Evolutionary conservation across 2,888 invertebrate species (phyloP), one percentile per base, ranked within the genome.

Genomic region (Leucophenga montana): DNA sequence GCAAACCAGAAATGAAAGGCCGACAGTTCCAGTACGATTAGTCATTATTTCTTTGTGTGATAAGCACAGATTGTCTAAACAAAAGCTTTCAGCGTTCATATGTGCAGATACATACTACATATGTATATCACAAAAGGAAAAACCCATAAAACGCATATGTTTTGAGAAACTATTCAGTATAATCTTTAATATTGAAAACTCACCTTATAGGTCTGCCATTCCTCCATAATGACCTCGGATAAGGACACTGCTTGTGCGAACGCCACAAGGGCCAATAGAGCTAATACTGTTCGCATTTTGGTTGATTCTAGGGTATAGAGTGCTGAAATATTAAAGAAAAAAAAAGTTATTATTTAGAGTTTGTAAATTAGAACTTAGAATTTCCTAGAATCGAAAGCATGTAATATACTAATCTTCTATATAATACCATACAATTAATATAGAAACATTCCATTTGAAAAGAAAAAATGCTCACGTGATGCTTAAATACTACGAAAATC

Each of bases 121-220:
- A n/a, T n/a, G n/a, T n/a, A 27, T 27, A 27, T n/a, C 27, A 27
- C 39, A 11, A 39, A 8, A 39, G 39, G 39, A 39, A 39, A 39
- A 39, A 39, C 39, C 39, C 39, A 39, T 11, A 8, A 1, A 39
- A 39, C 1, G 11, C 39, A 39, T 39, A 11, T 39, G 39, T 39
- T n/a, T n/a, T 27, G 27, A 27, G 27, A 27, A 27, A 27, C 27
- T 27, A 27, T 27, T 27, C 27, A 27, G 4, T 27, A 27, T 14
- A 16, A 56, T 22, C 18, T 56, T 22, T 14, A 16, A 18, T 22
- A 4, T 56, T 27, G 2, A 27, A 27, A 50, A 80, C 84, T 88
- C 90, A 95, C 95, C 92, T 94, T 95, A 85, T 92, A 95, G 0
- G 92, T 90, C n/a, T 89, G 89, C 94, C 94, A 95, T 89, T 95